Base-by-base conservation (phyloP, 1,140 invertebrate species). In the Popillia japonica region DNA sequence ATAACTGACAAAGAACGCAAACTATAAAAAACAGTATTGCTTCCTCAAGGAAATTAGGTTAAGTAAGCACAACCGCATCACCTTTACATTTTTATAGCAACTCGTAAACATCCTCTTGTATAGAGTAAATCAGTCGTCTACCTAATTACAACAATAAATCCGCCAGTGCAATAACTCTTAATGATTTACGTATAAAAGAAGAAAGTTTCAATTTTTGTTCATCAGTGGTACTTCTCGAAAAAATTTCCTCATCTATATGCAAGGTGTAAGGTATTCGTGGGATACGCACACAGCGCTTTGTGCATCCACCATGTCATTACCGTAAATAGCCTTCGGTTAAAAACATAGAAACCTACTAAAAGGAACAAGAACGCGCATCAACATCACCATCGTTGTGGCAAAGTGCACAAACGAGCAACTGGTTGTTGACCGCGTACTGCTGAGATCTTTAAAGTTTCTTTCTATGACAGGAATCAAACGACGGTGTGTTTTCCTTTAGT, bases 291-390 rank as follows among this genome's bases (percentile, higher is more conserved):
- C 61, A 27, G 9, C 61, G 22, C 27, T 68, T 68, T 34, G 27
- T 34, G 61, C 61, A 68, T 68, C 27, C 22, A 2, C 61, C 61
- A 68, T 68, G 61, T 68, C 61, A 68, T 68, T 68, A 68, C 61
- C 61, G 22, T 68, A 68, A 68, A 68, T 34, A 68, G 61, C 61
- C 61, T 68, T 68, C 61, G 61, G 61, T 20, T 20, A 68, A 68
- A 68, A 68, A 68, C 61, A 68, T 68, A 68, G 61, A 68, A 68
- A 68, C 61, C 61, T 68, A 68, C 61, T 68, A 68, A 68, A 68
- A 68, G 61, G 22, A 68, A 68, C 61, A 68, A 68, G 61, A 27
- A 10, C 61, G 44, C 44, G 44, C 44, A 17, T 10, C 44, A 48
- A 34, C 27, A 34, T 34, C 27, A 34, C 27, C 27, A 34, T 34